These are phyloP conservation scores for Acrocephalus kingi DNA, from an alignment of 2,113 vertebrate species.

Conservation along the genomic window DNA sequence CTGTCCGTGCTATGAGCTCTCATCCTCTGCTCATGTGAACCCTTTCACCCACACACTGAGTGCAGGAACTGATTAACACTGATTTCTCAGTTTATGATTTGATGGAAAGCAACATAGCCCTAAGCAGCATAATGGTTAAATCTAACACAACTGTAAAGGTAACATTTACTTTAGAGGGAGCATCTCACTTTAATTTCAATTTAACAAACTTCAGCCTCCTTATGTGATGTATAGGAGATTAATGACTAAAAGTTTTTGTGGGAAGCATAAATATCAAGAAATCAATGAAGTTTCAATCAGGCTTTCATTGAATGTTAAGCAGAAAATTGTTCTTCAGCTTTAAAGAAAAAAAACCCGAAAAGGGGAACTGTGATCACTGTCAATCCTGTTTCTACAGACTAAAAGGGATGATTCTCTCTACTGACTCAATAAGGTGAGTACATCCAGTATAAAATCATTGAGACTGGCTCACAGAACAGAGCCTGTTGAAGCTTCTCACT, in stretches of 20 bases:
- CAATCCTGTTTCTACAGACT: background rate
- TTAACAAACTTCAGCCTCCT: background rate
- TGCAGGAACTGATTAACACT: background rate
- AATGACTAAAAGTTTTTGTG: background rate
- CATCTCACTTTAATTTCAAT: background rate
- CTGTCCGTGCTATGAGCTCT: fast-evolving
- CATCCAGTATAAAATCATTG: fast-evolving
- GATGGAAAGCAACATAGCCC: background rate
- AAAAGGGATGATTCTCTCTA: background rate
- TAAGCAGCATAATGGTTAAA: background rate
- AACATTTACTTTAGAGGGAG: background rate
- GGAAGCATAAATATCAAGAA: background rate
- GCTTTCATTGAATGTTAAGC: background rate
- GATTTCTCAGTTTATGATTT: background rate
- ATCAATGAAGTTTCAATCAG: background rate
- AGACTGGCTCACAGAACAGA: background rate
- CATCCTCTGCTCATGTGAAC: background rate
- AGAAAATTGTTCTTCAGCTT: background rate
- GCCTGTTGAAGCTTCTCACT: background rate
- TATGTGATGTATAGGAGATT: background rate
- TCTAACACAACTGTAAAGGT: fast-evolving
- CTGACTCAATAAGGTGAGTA: background rate
- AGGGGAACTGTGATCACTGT: background rate
- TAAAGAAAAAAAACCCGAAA: background rate
- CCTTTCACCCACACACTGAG: too few relatives aligned